Base-by-base conservation (phyloP, 1,140 invertebrate genomes). In the Zaprionus lachaisei region DNA sequence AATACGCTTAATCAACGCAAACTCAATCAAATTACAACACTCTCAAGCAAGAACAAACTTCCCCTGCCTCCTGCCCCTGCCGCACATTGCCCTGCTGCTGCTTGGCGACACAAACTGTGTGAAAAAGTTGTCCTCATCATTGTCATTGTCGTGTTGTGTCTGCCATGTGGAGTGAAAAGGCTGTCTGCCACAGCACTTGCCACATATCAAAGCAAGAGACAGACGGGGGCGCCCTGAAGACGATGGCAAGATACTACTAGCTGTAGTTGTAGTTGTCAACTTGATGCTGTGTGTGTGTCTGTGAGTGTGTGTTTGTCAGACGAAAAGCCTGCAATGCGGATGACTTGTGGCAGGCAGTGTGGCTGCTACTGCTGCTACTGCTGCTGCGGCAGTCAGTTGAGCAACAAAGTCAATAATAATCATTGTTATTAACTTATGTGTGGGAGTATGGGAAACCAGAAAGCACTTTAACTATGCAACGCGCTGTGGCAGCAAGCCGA, bases 1-100 rank as follows among this genome's bases (percentile, higher is more conserved):
- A 87, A 87, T 87, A 87, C 74, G 78, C 78, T 89, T 87, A 89
- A 87, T 87, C 84, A 87, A 89, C 84, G 81, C 74, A 89, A 87
- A 87, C 79, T 87, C 84, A 87, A 87, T 87, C 78, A 83, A 87
- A 89, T 87, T 87, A 87, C 74, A 63, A 73, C 84, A 80, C 77
- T 87, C 83, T 78, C 79, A 75, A 75, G 80, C 84, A 71, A 73
- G 80, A 83, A 72, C 80, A 57, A n/a, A 22, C 62, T 56, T 6
- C 5, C 44, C 56, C 11, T 4, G 4, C 22, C 49, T 12, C 34
- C 55, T 28, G 1, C 7, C 24, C 4, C 20, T 7, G 28, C 15
- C 7, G 12, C 2, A 12, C 17, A 24, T 7, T 22, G 17, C 2
- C 9, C 22, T 4, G 4, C 26, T 17, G n/a, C n/a, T 47, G 41